Conservation (phyloP, 2,113 vertebrate species). For the Saccopteryx leptura region DNA sequence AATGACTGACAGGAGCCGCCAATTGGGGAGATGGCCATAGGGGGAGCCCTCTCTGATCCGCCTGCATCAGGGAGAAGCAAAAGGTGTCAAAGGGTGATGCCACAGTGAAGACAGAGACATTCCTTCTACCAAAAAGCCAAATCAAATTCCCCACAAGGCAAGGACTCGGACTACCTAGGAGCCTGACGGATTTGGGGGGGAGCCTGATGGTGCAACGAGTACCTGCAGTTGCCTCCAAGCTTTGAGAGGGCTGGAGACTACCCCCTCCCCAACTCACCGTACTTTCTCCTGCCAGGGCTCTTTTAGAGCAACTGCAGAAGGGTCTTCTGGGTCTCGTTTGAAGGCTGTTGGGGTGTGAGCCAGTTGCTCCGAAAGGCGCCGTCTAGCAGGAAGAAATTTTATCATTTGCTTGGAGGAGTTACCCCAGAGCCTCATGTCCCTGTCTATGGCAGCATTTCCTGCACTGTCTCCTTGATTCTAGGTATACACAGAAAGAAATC, state of each 20-base stretch:
- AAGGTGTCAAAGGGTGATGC: background rate
- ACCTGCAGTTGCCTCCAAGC: background rate
- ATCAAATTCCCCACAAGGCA: background rate
- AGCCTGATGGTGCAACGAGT: background rate
- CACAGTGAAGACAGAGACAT: background rate
- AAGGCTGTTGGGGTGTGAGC: conserved; percentile 97
- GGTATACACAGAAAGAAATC: background rate
- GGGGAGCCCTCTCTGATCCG: conserved; percentile 96
- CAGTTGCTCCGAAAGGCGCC: conserved; percentile 96
- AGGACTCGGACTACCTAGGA: background rate
- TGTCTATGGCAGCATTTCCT: background rate
- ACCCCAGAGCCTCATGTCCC: background rate
- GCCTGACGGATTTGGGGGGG: background rate
- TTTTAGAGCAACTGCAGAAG: conserved; percentile 97
- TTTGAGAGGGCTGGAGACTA: background rate
- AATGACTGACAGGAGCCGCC: conserved; percentile 97
- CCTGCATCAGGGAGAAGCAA: conserved; percentile 81
- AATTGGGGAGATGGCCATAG: conserved; percentile 96
- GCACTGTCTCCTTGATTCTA: background rate
- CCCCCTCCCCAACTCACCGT: conserved; percentile 86
- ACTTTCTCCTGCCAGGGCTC: conserved; percentile 99
- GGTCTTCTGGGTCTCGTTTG: conserved; percentile 95
- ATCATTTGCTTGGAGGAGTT: background rate
- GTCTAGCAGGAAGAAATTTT: conserved; percentile 85
- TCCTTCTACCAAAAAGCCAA: background rate